Conservation (phyloP, 2,888 invertebrate genomes). For the Tinea trinotella region DNA sequence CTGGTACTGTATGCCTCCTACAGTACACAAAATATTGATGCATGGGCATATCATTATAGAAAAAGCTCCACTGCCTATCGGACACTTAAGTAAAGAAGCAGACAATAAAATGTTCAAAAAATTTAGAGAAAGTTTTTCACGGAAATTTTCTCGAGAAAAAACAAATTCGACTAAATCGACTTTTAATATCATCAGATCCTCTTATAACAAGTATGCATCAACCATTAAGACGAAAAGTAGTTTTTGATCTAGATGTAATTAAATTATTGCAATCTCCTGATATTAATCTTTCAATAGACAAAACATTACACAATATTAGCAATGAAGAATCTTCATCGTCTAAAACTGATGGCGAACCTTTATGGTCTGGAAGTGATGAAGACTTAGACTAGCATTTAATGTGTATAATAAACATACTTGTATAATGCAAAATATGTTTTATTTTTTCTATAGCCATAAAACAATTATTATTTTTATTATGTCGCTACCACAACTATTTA, state of each 20-base stretch:
- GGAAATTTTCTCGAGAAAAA: slow-evolving; percentile 6
- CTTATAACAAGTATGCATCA: slow-evolving; percentile 9
- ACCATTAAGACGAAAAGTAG: slow-evolving; percentile 4
- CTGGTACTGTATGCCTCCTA: slow-evolving; percentile 10
- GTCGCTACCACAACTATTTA: slow-evolving; percentile 4
- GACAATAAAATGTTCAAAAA: slow-evolving; percentile 6
- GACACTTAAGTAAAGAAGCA: slow-evolving; percentile 10
- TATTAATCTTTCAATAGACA: not conserved
- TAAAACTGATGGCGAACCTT: slow-evolving; percentile 8
- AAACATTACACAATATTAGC: slow-evolving; percentile 6
- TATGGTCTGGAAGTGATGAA: slow-evolving; percentile 7
- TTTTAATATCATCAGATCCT: slow-evolving; percentile 6
- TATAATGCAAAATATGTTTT: slow-evolving; percentile 6
- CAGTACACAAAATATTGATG: slow-evolving; percentile 10
- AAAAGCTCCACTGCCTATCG: slow-evolving; percentile 10
- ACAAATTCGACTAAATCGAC: slow-evolving; percentile 8
- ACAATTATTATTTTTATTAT: slow-evolving; percentile 3
- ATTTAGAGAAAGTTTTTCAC: not conserved
- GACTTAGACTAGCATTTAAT: slow-evolving; percentile 4
- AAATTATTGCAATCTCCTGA: slow-evolving; percentile 4
- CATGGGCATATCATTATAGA: slow-evolving; percentile 9
- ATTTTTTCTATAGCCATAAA: slow-evolving; percentile 8
- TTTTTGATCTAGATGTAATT: slow-evolving; percentile 8
- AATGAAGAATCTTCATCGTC: slow-evolving; percentile 6
- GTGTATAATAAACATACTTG: slow-evolving; percentile 7